Conservation (phyloP, 2,113 vertebrate species). For the Merops nubicus region DNA sequence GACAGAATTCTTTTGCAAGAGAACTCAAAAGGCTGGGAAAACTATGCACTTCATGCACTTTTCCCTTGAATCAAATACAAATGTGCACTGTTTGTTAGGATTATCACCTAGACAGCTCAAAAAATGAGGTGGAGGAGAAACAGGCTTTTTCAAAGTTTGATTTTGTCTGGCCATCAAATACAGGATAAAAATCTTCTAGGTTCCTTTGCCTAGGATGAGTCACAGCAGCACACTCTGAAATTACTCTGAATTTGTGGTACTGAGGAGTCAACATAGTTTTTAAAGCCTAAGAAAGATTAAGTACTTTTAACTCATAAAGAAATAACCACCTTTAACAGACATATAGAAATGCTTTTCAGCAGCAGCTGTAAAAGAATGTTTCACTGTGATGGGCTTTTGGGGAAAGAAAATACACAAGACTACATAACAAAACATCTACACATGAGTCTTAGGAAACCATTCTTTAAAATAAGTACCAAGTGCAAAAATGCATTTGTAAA, state of each 20-base stretch:
- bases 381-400: background rate
- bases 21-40: constrained; percentile 71
- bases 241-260: background rate
- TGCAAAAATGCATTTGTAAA: background rate
- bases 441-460: background rate
- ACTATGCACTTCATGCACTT: constrained; percentile 46
- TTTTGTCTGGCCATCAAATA: background rate
- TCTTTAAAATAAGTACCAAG: background rate
- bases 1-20: constrained; percentile 69
- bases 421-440: background rate
- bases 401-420: background rate
- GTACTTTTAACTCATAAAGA: background rate
- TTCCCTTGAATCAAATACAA: constrained; percentile 53
- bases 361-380: background rate
- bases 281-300: background rate
- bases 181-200: background rate
- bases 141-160: background rate
- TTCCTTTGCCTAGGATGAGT: background rate
- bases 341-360: background rate
- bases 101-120: constrained; percentile 59
- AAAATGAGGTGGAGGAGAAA: background rate
- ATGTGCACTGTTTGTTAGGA: constrained; percentile 27
- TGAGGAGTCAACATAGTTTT: background rate
- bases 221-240: background rate
- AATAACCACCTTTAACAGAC: background rate